Conservation (phyloP, 2,797 vertebrate species). For the Aselliscus stoliczkanus region DNA sequence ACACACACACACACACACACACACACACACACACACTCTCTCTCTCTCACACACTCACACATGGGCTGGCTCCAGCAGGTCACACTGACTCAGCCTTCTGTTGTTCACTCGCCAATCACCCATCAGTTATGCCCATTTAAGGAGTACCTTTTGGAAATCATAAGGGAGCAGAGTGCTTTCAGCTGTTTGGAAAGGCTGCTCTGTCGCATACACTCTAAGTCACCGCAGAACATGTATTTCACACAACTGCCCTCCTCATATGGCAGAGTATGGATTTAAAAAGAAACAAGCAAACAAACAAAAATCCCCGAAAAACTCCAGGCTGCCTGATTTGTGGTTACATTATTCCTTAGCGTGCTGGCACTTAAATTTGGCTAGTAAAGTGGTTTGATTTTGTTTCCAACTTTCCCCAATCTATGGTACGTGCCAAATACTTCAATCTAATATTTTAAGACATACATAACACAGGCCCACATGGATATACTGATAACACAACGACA, state of each 20-base stretch:
- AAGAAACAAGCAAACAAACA: neutral
- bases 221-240: constrained; percentile 35
- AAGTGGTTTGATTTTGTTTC: neutral
- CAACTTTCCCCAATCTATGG: neutral
- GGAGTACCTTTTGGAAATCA: constrained; percentile 85
- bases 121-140: constrained; percentile 90
- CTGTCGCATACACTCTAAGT: neutral
- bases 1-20: constrained; percentile 9
- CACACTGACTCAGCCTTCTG: constrained; percentile 81
- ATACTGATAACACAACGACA: rapidly evolving
- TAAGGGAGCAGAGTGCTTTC: constrained; percentile 55
- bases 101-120: constrained; percentile 82
- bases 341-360: neutral
- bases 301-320: neutral
- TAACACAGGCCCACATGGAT: rapidly evolving
- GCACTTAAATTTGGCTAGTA: neutral
- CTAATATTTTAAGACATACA: neutral
- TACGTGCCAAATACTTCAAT: neutral
- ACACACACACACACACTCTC: constrained; percentile 25
- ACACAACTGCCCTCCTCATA: neutral
- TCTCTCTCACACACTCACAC: neutral
- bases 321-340: neutral
- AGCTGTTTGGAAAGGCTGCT: constrained; percentile 64
- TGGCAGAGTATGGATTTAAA: neutral
- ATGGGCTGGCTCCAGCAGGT: constrained; percentile 78